Conservation (phyloP, 2,888 invertebrate genomes). For the Drosophila acutilabella region DNA sequence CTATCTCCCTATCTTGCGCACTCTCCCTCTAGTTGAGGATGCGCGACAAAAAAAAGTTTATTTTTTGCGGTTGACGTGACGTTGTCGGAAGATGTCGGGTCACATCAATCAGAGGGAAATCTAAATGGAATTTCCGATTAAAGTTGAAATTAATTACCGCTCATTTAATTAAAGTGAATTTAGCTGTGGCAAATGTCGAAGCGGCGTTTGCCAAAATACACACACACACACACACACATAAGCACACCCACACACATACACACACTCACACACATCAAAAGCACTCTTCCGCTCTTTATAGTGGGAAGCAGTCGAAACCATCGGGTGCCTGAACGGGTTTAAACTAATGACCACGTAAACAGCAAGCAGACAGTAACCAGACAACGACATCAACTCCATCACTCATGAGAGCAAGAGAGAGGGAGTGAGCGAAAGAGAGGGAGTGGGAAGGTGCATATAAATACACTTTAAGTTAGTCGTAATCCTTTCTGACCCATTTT, state of each 20-base stretch:
- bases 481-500: conserved; percentile 62
- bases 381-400: conserved; percentile 77
- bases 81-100: conserved; percentile 74
- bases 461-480: conserved; percentile 24
- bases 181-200: conserved; percentile 72
- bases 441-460: neutral
- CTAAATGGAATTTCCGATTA: conserved; percentile 85
- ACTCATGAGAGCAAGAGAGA: conserved; percentile 57
- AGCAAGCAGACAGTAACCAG: conserved; percentile 82
- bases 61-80: conserved; percentile 51
- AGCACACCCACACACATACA: conserved; percentile 11
- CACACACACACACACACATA: conserved; percentile 11
- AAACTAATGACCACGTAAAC: conserved; percentile 83
- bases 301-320: conserved; percentile 10
- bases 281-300: conserved; percentile 46
- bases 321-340: conserved; percentile 61
- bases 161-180: conserved; percentile 85
- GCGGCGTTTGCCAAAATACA: conserved; percentile 46
- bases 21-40: conserved; percentile 19
- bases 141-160: conserved; percentile 85
- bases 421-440: neutral
- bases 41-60: conserved; percentile 36
- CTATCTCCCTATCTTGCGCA: too few relatives aligned
- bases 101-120: conserved; percentile 82
- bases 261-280: conserved; percentile 38